These are phyloP conservation scores for Lasiommata megera DNA, from an alignment of 2,888 invertebrate species.

Conservation along the genomic window DNA sequence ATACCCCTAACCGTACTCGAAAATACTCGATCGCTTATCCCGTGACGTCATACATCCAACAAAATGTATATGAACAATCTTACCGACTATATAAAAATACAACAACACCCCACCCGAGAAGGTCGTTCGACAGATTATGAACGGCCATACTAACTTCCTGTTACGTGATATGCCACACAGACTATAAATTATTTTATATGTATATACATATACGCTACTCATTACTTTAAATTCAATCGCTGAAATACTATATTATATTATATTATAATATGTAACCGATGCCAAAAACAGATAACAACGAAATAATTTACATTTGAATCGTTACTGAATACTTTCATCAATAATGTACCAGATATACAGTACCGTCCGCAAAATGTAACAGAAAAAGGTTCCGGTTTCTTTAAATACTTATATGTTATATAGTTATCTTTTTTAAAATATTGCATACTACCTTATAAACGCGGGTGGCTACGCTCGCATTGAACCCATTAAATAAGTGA, in stretches of 20 bases:
- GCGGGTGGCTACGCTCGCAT: no score
- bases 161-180: constrained; percentile 76
- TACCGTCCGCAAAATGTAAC: no score
- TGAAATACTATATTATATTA: neutral
- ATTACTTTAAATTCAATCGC: constrained; percentile 24
- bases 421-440: no score
- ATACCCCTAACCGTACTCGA: constrained; percentile 7
- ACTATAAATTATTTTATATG: constrained; percentile 43
- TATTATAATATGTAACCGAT: constrained; percentile 14
- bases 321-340: no score
- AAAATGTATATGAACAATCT: constrained; percentile 57
- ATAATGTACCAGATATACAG: no score
- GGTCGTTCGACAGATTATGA: constrained; percentile 42
- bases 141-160: constrained; percentile 44
- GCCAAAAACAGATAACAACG: neutral
- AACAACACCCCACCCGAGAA: constrained; percentile 62
- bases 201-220: constrained; percentile 50
- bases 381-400: no score
- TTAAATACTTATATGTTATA: no score
- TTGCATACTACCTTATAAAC: no score
- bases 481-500: no score
- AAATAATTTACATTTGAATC: no score
- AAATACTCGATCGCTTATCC: constrained; percentile 22
- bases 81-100: constrained; percentile 76
- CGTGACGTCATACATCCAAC: constrained; percentile 35